These are phyloP conservation scores for Leptopilina boulardi DNA, from an alignment of 1,140 invertebrate genomes.

Conservation along the genomic window DNA sequence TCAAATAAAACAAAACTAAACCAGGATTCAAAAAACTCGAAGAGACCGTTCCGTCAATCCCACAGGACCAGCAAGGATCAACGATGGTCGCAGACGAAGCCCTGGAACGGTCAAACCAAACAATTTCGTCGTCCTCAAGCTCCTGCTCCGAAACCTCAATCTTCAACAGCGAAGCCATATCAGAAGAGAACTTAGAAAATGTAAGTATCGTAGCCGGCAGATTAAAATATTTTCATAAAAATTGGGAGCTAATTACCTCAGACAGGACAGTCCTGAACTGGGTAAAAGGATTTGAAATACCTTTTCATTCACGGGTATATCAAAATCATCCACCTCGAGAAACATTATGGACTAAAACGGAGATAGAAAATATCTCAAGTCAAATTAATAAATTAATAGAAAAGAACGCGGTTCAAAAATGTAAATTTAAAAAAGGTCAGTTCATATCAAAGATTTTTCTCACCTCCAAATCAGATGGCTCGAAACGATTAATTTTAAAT, in stretches of 20 bases:
- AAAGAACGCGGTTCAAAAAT: conserved; percentile 39
- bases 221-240: conserved; percentile 37
- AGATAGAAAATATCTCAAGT: neutral
- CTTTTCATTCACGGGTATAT: conserved; percentile 2
- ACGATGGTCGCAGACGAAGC: neutral
- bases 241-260: conserved; percentile 39
- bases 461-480: conserved; percentile 51
- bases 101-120: neutral
- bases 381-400: conserved; percentile 33
- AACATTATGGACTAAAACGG: conserved; percentile 2
- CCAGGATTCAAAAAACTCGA: conserved; percentile 25
- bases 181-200: neutral
- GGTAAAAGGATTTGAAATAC: conserved; percentile 44
- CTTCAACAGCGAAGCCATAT: neutral
- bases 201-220: conserved; percentile 39
- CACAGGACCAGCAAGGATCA: neutral
- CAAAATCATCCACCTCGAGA: conserved; percentile 5
- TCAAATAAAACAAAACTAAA: neutral
- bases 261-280: conserved; percentile 37
- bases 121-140: neutral
- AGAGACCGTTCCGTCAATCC: neutral
- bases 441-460: conserved; percentile 58
- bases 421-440: conserved; percentile 41
- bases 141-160: conserved; percentile 27
- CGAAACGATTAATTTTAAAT: conserved; percentile 57